Conservation (phyloP, 2,113 vertebrate species). For the Serinus canaria region DNA sequence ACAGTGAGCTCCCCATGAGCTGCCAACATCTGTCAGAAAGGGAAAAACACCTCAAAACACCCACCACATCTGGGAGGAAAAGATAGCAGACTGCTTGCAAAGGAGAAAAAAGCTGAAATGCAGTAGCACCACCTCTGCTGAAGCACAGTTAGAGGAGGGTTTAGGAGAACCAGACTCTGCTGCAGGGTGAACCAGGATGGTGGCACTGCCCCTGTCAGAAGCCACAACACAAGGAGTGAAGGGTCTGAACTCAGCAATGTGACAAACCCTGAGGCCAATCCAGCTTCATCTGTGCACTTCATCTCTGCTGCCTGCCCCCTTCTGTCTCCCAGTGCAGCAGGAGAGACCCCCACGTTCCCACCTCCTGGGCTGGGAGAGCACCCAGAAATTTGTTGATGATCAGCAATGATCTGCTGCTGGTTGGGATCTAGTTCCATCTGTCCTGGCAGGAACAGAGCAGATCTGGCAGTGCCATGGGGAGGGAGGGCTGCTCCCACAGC, state of each 20-base stretch:
- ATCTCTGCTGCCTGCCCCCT: not conserved
- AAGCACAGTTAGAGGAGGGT: not conserved
- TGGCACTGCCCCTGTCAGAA: not conserved
- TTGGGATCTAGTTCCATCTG: not conserved
- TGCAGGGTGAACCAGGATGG: not conserved
- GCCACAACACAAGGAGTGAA: not conserved
- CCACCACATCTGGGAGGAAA: not conserved
- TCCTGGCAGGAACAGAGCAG: not conserved
- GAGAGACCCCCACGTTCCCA: not conserved
- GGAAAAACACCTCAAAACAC: not conserved
- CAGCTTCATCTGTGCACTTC: not conserved
- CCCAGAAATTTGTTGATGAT: not conserved
- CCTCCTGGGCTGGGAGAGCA: not conserved
- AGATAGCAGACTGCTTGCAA: not conserved
- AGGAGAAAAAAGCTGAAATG: not conserved
- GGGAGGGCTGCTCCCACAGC: not conserved
- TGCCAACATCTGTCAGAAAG: not conserved
- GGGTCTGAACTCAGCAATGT: not conserved
- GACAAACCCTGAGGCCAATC: not conserved
- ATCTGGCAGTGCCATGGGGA: not conserved
- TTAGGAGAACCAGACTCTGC: not conserved
- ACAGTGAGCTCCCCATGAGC: not conserved
- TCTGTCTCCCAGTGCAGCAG: not conserved
- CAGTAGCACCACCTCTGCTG: not conserved
- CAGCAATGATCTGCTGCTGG: not conserved